Percentiles rank a stretch among this genome's conserved stretches.
These are phyloP conservation scores for Mizuhopecten yessoensis DNA, from an alignment of 1,140 invertebrate genomes.

Conservation along the genomic window DNA sequence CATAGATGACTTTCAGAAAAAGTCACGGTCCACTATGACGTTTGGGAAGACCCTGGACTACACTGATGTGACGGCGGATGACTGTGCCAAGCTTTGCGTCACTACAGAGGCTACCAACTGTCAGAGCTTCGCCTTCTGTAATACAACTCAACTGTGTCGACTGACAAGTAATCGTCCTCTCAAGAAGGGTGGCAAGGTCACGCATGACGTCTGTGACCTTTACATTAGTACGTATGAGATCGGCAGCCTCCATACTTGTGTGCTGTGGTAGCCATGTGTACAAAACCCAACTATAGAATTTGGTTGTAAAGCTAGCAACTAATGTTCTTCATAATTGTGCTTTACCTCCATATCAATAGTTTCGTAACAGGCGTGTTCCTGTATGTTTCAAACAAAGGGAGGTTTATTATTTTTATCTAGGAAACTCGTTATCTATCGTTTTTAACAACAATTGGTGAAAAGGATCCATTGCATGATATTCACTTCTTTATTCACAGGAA, in stretches of 20 bases:
- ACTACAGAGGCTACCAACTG: constrained; percentile 58
- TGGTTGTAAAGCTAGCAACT: too few relatives aligned
- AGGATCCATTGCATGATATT: too few relatives aligned
- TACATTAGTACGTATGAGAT: constrained; percentile 64
- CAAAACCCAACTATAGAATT: too few relatives aligned
- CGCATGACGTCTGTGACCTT: constrained; percentile 59
- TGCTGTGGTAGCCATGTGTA: too few relatives aligned
- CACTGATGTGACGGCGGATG: constrained; percentile 45
- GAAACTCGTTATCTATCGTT: too few relatives aligned
- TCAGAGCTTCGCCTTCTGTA: constrained; percentile 69
- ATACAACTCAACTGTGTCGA: constrained; percentile 62
- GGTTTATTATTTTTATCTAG: too few relatives aligned
- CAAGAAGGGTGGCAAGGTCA: not conserved
- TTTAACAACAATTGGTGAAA: too few relatives aligned
- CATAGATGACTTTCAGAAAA: constrained; percentile 66
- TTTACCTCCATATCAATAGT: too few relatives aligned
- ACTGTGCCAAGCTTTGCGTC: constrained; percentile 70
- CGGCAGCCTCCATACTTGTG: too few relatives aligned
- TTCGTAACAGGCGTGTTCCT: too few relatives aligned
- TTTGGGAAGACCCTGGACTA: constrained; percentile 58
- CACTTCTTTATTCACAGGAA: not conserved
- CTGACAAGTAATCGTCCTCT: constrained; percentile 54
- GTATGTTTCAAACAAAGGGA: too few relatives aligned
- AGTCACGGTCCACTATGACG: constrained; percentile 43
- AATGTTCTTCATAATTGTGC: too few relatives aligned